phyloP scores from a whole-genome alignment of 2,888 invertebrate species.

The Ochropleura plecta region DNA sequence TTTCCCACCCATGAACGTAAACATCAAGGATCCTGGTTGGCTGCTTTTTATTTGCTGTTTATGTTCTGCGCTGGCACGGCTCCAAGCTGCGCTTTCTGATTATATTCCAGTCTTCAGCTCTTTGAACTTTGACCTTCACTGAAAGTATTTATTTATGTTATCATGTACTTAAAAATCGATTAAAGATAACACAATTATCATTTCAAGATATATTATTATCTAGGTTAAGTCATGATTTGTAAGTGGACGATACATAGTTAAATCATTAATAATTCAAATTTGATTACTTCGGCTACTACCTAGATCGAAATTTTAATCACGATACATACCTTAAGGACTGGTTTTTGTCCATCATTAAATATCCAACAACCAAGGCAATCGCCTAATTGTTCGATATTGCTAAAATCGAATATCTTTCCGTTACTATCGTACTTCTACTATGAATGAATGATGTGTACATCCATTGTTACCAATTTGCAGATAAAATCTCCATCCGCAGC shows the following conservation, averaged over 20 bases:
- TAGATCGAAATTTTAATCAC: not conserved
- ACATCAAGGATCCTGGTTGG: constrained; percentile 53
- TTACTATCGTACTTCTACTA: constrained; percentile 48
- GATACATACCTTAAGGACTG: not conserved
- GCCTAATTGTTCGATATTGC: constrained; percentile 7
- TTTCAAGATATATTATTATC: constrained; percentile 28
- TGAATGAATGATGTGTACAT: constrained; percentile 63
- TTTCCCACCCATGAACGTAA: constrained; percentile 43
- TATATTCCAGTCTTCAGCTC: constrained; percentile 49
- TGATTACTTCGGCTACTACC: not conserved
- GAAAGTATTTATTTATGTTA: constrained; percentile 36
- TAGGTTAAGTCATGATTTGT: constrained; percentile 31
- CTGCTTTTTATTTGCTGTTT: constrained; percentile 55
- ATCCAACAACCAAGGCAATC: not conserved
- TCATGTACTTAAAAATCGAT: constrained; percentile 42
- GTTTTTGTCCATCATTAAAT: not conserved
- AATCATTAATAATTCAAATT: constrained; percentile 14
- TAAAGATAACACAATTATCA: constrained; percentile 42
- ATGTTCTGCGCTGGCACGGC: constrained; percentile 38
- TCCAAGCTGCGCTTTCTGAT: constrained; percentile 53
- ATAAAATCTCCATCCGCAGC: constrained; percentile 59
- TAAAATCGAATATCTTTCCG: constrained; percentile 24
- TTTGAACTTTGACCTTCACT: constrained; percentile 56
- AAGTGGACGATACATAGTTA: constrained; percentile 10
- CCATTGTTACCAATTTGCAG: constrained; percentile 63